These are phyloP conservation scores for Paradoxurus hermaphroditus DNA, from an alignment of 2,113 vertebrate genomes.

Conservation along the genomic window DNA sequence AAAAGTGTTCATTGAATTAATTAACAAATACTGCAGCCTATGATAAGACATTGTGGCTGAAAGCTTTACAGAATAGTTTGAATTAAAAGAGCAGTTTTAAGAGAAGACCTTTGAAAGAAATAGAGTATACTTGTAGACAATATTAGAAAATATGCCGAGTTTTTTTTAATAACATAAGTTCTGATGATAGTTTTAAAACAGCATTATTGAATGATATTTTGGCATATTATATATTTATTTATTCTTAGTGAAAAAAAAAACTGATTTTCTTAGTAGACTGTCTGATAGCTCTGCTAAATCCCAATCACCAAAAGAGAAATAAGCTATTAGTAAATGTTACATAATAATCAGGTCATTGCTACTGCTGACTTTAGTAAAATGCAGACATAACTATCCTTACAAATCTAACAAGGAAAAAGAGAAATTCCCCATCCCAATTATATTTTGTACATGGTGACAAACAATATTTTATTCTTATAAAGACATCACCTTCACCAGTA, in stretches of 20 bases:
- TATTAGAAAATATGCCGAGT: background rate
- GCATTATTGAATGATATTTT: background rate
- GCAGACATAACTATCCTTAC: background rate
- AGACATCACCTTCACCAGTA: background rate
- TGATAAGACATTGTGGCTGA: background rate
- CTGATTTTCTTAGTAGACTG: slow-evolving; percentile 3
- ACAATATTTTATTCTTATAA: background rate
- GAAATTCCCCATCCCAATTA: background rate
- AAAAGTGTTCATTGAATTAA: background rate
- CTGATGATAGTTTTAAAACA: slow-evolving; percentile 9
- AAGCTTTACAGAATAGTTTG: background rate
- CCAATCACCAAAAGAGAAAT: background rate
- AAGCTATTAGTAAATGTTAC: background rate
- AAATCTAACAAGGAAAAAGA: background rate
- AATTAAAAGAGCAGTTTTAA: slow-evolving; percentile 10
- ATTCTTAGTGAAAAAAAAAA: background rate
- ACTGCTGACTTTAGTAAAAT: background rate
- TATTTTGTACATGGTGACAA: background rate
- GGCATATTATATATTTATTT: background rate
- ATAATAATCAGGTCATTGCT: background rate
- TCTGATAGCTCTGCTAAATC: background rate
- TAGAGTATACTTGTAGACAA: background rate
- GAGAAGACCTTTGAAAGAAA: slow-evolving; percentile 10
- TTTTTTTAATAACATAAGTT: background rate
- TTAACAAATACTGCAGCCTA: background rate